Evolutionary conservation across 2,113 vertebrate genomes (phyloP), one percentile per base, ranked within the genome.

Genomic region (Megaceryle maxima): DNA sequence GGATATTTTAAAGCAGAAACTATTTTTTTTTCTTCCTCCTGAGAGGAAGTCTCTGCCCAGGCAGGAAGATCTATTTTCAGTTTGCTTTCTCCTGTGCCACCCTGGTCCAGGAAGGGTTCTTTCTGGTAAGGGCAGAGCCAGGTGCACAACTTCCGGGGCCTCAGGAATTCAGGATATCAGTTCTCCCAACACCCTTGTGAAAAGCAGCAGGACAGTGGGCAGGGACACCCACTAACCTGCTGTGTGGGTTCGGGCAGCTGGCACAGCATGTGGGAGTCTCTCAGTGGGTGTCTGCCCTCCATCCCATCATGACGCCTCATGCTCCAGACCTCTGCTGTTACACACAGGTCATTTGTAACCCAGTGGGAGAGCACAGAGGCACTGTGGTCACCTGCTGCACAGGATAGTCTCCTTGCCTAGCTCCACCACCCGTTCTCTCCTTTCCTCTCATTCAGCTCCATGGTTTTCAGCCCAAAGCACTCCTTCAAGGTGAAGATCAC

Each of bases 1-100:
- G 56, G 56, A 4, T 91, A 77, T 91, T 97, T 95, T 75, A 82
- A 90, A 59, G 17, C 66, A 88, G 68, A 75, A 92, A 31, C 29
- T 72, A 33, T 2, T 75, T 87, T 88, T 86, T 28, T 16, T 84
- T 28, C 64, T 95, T 86, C 69, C 37, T 77, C 24, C 87, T 68
- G 56, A 56, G 15, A 70, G 41, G 64, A 69, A 14, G 29, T 74
- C 64, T 78, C 35, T 88, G 51, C 48, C n/a, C 18, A 39, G 53
- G 37, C 59, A 88, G 0, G 2, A 83, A 86, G 35, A 69, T 22
- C 6, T 10, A 13, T 51, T 78, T 83, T 83, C 50, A 90, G 48
- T 89, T 88, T 26, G 22, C 22, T 62, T 85, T 64, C 12, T 9
- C 37, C n/a, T 62, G 25, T 72, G 62, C 22, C 44, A 20, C 29